Evolutionary conservation across 1,140 invertebrate genomes (phyloP), one percentile per base, ranked within the genome.

Genomic region (Oppia nitens): DNA sequence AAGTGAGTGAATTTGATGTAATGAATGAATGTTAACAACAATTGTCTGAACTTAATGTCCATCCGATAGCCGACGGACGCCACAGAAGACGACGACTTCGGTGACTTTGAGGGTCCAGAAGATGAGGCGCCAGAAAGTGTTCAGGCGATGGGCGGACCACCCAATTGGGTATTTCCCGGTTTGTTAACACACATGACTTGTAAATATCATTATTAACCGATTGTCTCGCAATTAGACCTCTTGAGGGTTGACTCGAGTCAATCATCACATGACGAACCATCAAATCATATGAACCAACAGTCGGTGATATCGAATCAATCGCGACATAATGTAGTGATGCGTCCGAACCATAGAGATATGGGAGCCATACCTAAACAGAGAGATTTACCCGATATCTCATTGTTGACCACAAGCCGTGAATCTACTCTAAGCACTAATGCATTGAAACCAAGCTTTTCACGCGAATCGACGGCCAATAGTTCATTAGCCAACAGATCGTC

Each of bases 61-160:
- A 48, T 23, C 24, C 21, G 2, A 55, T 17, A 50, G 56, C 21
- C 17, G 14, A 49, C 50, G 4, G 56, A 57, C 6, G 49, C 49
- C 9, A 47, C 56, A 21, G 56, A 57, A 50, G 56, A 57, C 50
- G 56, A 57, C 48, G 55, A 57, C 20, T 57, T 57, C 48, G 50
- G 56, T 2, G 56, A 57, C 20, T 57, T 24, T 23, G 56, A 57
- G 40, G 47, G 17, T 17, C 23, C 47, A 6, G 56, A 57, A 52
- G 26, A 57, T 50, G 56, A 57, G 14, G 28, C 24, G 27, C 56
- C 56, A 4, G 56, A 57, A 57, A 11, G 45, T 4, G 56, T 57
- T 26, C 56, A 57, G 48, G 56, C 56, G 14, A 57, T 57, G 47
- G 48, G n/a, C 32, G 56, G 47, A 25, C n/a, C 27, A 20, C 56